A percentile compares a stretch with the other conserved stretches of the same genome.
Evolutionary conservation across 2,797 vertebrate genomes (phyloP).

Genomic region (Cyclopterus lumpus): DNA sequence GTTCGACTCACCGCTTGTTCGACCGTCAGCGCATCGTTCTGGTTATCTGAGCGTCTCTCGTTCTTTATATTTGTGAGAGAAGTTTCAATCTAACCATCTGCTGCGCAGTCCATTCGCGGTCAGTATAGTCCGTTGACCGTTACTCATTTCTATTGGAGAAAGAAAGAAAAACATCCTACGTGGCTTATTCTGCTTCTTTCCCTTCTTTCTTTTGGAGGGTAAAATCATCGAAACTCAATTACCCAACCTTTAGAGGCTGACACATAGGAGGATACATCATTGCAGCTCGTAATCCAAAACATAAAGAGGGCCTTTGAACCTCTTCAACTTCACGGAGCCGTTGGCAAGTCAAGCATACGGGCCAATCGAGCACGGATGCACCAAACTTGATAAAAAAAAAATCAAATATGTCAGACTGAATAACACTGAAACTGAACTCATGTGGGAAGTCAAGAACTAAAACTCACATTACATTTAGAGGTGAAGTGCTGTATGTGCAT

Average conservation of each 20-base stretch:
- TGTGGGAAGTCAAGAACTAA: too few species aligned
- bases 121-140: background rate
- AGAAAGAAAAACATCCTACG: background rate
- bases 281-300: constrained; percentile 41
- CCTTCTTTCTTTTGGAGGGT: constrained; percentile 17
- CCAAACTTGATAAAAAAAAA: constrained; percentile 33
- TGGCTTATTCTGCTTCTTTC: constrained; percentile 1
- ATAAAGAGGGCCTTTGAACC: constrained; percentile 49
- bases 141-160: background rate
- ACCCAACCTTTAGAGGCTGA: constrained; percentile 45
- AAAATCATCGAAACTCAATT: constrained; percentile 54
- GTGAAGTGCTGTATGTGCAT: background rate
- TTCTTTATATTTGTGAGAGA: constrained; percentile 1
- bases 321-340: constrained; percentile 30
- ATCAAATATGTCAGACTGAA: constrained; percentile 28
- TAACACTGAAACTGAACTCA: too few species aligned
- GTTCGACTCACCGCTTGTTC: constrained; percentile 15
- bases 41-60: background rate
- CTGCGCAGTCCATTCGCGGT: background rate
- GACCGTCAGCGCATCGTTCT: constrained; percentile 23
- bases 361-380: constrained; percentile 8
- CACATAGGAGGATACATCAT: constrained; percentile 40
- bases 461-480: too few species aligned
- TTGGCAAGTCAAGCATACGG: constrained; percentile 21
- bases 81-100: constrained; percentile 10